A percentile compares a stretch with the other conserved stretches of the same genome.
Conservation (phyloP, 2,113 vertebrate species). For the Chionomys nivalis region DNA sequence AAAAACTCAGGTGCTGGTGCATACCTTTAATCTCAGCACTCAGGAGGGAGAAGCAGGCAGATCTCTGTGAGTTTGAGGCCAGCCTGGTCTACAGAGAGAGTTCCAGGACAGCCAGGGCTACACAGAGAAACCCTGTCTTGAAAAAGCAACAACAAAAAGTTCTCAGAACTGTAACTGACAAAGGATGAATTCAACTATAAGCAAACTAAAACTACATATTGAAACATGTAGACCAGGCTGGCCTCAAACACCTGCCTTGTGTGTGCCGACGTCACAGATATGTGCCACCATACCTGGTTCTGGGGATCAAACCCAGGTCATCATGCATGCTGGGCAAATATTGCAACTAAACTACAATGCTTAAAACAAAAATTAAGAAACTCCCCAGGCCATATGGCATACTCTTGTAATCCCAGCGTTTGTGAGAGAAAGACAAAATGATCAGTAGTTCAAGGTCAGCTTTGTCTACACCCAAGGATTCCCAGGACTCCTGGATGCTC, state of each 20-base stretch:
- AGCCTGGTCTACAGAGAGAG: background rate
- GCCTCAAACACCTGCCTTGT: background rate
- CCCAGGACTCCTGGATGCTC: background rate
- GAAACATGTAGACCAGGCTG: background rate
- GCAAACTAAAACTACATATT: background rate
- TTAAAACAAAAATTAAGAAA: background rate
- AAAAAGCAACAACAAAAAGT: background rate
- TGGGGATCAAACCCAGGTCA: background rate
- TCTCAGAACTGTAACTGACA: background rate
- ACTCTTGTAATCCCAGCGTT: background rate
- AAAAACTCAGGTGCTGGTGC: background rate
- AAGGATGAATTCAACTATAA: background rate
- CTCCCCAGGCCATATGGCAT: too few species aligned
- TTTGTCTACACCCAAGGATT: background rate
- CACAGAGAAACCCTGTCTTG: background rate
- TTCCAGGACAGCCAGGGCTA: too few species aligned
- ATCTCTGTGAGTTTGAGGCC: background rate
- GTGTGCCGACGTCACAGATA: background rate
- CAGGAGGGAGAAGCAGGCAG: background rate
- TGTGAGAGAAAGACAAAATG: background rate
- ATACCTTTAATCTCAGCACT: background rate
- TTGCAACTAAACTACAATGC: background rate
- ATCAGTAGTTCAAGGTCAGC: background rate
- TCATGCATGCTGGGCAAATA: background rate
- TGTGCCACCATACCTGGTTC: background rate